These are phyloP conservation scores for Microcebus jonahi DNA, from an alignment of 2,113 vertebrate genomes.

Conservation along the genomic window DNA sequence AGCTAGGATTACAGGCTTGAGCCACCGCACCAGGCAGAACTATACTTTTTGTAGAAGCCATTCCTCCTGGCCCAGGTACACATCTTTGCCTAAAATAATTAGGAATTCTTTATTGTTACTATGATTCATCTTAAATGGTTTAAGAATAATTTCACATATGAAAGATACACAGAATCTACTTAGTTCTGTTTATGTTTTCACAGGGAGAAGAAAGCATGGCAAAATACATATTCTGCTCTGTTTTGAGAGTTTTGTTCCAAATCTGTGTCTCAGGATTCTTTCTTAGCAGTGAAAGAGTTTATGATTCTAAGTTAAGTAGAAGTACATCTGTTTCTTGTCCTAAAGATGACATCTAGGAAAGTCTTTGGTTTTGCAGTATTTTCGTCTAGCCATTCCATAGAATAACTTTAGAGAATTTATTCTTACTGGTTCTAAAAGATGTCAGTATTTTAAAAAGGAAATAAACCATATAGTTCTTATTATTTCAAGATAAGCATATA, in stretches of 20 bases:
- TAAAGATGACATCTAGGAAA: not conserved
- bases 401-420: not conserved
- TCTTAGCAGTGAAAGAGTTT: not conserved
- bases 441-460: conserved; percentile 26
- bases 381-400: not conserved
- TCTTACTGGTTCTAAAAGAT: not conserved
- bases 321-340: conserved; percentile 18
- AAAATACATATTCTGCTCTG: not conserved
- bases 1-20: too few species aligned
- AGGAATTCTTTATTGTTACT: conserved; percentile 5
- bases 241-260: not conserved
- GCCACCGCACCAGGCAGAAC: too few species aligned
- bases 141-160: not conserved
- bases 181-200: not conserved
- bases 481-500: not conserved
- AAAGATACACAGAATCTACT: not conserved
- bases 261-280: not conserved
- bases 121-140: not conserved
- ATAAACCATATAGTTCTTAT: not conserved
- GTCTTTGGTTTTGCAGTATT: not conserved
- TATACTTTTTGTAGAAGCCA: not conserved
- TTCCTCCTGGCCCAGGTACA: not conserved
- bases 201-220: not conserved
- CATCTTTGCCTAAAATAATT: conserved; percentile 38
- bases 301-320: not conserved